These are phyloP conservation scores for Plutomurus gul DNA, from an alignment of 1,140 invertebrate genomes.

Conservation along the genomic window DNA sequence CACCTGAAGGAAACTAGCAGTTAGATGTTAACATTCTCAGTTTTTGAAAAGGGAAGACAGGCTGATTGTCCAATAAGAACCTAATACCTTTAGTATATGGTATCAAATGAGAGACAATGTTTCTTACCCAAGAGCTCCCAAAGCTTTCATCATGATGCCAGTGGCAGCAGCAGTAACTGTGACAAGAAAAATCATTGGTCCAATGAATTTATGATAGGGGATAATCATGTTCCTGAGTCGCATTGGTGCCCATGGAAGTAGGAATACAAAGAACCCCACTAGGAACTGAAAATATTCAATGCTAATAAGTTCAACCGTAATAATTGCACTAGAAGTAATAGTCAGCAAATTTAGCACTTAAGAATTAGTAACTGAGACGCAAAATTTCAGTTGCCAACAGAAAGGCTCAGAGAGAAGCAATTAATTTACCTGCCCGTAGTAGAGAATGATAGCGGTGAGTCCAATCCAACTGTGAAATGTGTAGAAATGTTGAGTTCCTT, in stretches of 20 bases:
- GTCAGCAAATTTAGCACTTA: not conserved
- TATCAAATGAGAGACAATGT: too few species aligned
- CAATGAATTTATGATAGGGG: conserved; percentile 44
- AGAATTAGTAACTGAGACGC: not conserved
- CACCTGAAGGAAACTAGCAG: too few species aligned
- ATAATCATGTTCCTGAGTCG: conserved; percentile 41
- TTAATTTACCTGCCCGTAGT: conserved; percentile 49
- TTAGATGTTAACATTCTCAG: too few species aligned
- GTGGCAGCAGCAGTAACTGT: conserved; percentile 32
- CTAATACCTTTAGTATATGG: too few species aligned
- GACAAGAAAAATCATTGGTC: conserved; percentile 43
- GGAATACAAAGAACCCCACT: conserved; percentile 46
- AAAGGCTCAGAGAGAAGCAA: not conserved
- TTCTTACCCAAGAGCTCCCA: conserved; percentile 41
- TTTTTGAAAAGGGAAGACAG: too few species aligned
- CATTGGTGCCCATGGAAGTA: conserved; percentile 46
- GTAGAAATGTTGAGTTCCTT: conserved; percentile 39
- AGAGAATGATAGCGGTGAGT: conserved; percentile 44
- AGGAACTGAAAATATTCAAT: conserved; percentile 43
- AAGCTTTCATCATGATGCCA: conserved; percentile 50
- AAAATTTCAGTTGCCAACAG: not conserved
- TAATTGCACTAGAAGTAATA: not conserved
- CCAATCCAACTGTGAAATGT: conserved; percentile 52
- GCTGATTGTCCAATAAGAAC: too few species aligned
- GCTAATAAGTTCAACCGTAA: not conserved